phyloP scores from a whole-genome alignment of 2,113 vertebrate species.

The Callipepla californica region DNA sequence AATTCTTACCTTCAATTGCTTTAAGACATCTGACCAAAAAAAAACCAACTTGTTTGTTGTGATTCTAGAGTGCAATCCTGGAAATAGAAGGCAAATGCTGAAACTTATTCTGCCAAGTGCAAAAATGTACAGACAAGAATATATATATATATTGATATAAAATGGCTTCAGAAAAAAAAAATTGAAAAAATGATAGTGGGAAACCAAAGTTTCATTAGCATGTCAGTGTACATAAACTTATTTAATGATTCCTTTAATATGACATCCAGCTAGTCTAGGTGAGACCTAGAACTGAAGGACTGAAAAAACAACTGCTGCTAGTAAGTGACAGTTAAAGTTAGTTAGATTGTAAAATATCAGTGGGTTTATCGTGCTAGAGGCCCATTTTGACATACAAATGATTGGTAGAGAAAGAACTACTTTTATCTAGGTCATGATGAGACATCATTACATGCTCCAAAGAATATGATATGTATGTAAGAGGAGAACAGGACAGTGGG shows the following conservation, averaged over 20 bases:
- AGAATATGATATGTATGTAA: neutral
- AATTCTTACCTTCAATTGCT: conserved; percentile 7
- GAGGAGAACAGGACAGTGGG: neutral
- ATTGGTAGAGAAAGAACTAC: conserved; percentile 35
- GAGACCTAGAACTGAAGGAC: neutral
- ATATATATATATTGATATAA: neutral
- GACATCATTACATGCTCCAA: conserved; percentile 7
- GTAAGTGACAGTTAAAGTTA: conserved; percentile 32
- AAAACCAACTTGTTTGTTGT: conserved; percentile 14
- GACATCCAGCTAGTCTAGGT: neutral
- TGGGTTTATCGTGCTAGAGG: conserved; percentile 49
- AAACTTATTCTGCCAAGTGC: conserved; percentile 7
- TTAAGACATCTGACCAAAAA: neutral
- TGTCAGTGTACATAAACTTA: neutral
- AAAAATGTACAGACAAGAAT: neutral
- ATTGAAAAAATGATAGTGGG: neutral
- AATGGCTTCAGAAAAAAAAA: neutral
- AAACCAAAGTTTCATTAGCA: neutral
- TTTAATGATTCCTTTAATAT: conserved; percentile 35
- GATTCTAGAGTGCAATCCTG: conserved; percentile 5
- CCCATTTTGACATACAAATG: conserved; percentile 60
- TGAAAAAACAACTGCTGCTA: neutral
- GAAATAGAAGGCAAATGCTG: conserved; percentile 26
- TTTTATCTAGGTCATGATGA: conserved; percentile 68
- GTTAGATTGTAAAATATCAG: conserved; percentile 47